A percentile compares a stretch with the other conserved stretches of the same genome.
These are phyloP conservation scores for Sitophilus oryzae DNA, from an alignment of 1,140 invertebrate genomes.

Conservation along the genomic window DNA sequence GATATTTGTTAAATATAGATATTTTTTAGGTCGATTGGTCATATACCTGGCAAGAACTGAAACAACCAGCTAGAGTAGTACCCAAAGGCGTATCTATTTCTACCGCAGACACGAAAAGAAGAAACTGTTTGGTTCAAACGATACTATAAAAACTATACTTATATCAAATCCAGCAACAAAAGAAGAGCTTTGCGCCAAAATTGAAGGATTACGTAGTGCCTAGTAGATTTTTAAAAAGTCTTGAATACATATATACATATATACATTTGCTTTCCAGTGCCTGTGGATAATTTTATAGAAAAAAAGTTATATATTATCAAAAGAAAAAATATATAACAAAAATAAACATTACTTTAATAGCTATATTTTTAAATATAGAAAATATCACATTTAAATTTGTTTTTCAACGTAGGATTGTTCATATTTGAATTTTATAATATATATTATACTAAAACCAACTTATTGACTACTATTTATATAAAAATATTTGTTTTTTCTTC, in stretches of 20 bases:
- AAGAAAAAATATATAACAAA: background rate
- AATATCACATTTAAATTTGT: too few species aligned
- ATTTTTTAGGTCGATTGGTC: conserved; percentile 59
- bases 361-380: too few species aligned
- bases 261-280: background rate
- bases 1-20: too few species aligned
- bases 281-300: background rate
- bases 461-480: too few species aligned
- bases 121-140: conserved; percentile 49
- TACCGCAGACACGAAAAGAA: conserved; percentile 47
- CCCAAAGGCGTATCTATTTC: conserved; percentile 52
- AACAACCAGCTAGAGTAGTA: conserved; percentile 47
- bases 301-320: background rate
- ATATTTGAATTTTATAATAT: too few species aligned
- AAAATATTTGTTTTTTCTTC: too few species aligned
- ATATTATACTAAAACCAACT: too few species aligned
- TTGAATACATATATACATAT: background rate
- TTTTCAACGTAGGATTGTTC: too few species aligned
- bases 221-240: background rate
- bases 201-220: conserved; percentile 29
- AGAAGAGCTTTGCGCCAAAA: conserved; percentile 34
- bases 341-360: too few species aligned
- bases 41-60: conserved; percentile 56
- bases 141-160: conserved; percentile 49
- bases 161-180: conserved; percentile 41